Evolutionary conservation across 2,888 invertebrate species (phyloP).

Genomic region (Agapetus fuscipes): DNA sequence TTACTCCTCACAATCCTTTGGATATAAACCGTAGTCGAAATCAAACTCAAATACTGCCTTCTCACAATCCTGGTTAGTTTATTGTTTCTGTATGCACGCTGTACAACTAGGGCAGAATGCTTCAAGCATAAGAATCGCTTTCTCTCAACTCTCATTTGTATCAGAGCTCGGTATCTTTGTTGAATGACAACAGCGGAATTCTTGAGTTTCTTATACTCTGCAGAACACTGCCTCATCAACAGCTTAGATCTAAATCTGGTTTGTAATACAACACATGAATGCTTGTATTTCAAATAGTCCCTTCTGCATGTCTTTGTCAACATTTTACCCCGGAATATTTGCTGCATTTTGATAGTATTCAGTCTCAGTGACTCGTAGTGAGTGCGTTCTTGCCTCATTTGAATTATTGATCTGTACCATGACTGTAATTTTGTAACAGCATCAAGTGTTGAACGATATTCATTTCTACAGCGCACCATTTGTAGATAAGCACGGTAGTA

Average conservation of each 20-base stretch:
- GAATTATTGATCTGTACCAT: conserved; percentile 1
- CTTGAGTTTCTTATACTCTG: not conserved
- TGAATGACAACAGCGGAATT: not conserved
- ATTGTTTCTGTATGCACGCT: not conserved
- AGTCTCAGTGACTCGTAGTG: not conserved
- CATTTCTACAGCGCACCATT: not conserved
- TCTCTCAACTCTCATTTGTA: not conserved
- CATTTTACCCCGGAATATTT: not conserved
- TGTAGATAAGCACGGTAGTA: conserved; percentile 23
- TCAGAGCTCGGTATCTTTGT: not conserved
- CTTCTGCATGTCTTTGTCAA: not conserved
- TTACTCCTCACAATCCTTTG: not conserved
- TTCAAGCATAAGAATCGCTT: not conserved
- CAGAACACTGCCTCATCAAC: not conserved
- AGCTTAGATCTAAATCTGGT: not conserved
- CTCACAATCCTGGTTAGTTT: not conserved
- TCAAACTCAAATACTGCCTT: not conserved
- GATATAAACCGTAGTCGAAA: not conserved
- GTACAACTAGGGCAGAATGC: not conserved
- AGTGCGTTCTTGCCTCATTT: not conserved
- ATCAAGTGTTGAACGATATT: not conserved
- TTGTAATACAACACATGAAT: not conserved
- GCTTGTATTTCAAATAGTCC: not conserved
- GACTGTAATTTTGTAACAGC: not conserved
- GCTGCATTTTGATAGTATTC: not conserved